These are phyloP conservation scores for Helicoverpa zea DNA, from an alignment of 1,140 invertebrate genomes.

Conservation along the genomic window DNA sequence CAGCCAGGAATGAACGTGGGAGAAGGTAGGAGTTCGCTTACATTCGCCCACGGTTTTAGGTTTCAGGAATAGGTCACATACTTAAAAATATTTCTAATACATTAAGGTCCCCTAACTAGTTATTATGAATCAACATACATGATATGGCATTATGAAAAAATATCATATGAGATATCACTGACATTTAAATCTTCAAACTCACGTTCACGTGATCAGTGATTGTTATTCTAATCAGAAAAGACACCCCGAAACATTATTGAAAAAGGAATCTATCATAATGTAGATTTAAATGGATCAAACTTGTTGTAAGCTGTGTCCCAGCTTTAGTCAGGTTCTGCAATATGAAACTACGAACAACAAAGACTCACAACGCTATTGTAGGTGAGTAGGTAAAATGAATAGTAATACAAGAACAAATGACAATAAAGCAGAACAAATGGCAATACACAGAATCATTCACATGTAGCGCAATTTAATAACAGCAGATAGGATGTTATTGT, in stretches of 20 bases:
- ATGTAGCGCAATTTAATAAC: constrained; percentile 16
- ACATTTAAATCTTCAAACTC: no score
- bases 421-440: background rate
- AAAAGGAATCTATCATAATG: no score
- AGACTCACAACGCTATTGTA: no score
- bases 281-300: no score
- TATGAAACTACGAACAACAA: no score
- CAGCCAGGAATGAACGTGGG: constrained; percentile 1
- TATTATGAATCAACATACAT: background rate
- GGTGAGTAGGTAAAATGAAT: background rate
- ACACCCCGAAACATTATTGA: no score
- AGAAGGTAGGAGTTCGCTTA: background rate
- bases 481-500: constrained; percentile 26
- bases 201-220: no score
- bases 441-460: constrained; percentile 27
- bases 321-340: no score
- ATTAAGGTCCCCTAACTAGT: background rate
- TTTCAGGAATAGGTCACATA: background rate
- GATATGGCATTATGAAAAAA: no score
- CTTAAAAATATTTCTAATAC: background rate
- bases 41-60: background rate
- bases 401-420: constrained; percentile 9
- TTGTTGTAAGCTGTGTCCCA: no score
- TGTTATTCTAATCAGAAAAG: no score
- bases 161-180: no score